Conservation (phyloP, 2,888 invertebrate species). For the Pterostichus niger region DNA sequence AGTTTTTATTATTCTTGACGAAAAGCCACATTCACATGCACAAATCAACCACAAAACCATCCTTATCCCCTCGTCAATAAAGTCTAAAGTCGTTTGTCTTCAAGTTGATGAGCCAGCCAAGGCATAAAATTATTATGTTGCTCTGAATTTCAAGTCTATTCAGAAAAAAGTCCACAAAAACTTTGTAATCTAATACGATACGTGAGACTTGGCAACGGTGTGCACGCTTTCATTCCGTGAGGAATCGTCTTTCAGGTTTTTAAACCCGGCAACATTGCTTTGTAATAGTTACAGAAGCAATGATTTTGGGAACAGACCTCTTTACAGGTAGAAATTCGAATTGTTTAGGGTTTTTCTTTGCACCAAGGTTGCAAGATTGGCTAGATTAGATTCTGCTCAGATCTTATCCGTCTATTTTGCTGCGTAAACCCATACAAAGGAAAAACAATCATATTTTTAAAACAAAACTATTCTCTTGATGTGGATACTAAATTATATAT, state of each 20-base stretch:
- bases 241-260: background rate
- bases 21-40: slow-evolving; percentile 12
- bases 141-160: slow-evolving; percentile 63
- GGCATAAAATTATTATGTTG: slow-evolving; percentile 62
- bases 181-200: slow-evolving; percentile 60
- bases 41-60: background rate
- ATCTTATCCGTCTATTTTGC: slow-evolving; percentile 11
- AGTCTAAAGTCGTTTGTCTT: slow-evolving; percentile 43
- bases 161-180: slow-evolving; percentile 62
- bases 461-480: too few relatives aligned
- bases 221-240: slow-evolving; percentile 22
- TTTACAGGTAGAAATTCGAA: slow-evolving; percentile 47
- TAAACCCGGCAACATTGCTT: slow-evolving; percentile 1
- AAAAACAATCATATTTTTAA: too few relatives aligned
- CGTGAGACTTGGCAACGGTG: slow-evolving; percentile 50
- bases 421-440: background rate
- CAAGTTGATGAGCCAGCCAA: slow-evolving; percentile 21
- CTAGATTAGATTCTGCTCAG: slow-evolving; percentile 31
- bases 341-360: slow-evolving; percentile 52
- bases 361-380: slow-evolving; percentile 49
- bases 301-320: slow-evolving; percentile 22
- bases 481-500: too few relatives aligned
- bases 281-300: slow-evolving; percentile 41
- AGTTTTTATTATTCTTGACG: slow-evolving; percentile 42
- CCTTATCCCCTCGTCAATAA: slow-evolving; percentile 12